Evolutionary conservation across 2,113 vertebrate genomes (phyloP).

Genomic region (Pithys albifrons): DNA sequence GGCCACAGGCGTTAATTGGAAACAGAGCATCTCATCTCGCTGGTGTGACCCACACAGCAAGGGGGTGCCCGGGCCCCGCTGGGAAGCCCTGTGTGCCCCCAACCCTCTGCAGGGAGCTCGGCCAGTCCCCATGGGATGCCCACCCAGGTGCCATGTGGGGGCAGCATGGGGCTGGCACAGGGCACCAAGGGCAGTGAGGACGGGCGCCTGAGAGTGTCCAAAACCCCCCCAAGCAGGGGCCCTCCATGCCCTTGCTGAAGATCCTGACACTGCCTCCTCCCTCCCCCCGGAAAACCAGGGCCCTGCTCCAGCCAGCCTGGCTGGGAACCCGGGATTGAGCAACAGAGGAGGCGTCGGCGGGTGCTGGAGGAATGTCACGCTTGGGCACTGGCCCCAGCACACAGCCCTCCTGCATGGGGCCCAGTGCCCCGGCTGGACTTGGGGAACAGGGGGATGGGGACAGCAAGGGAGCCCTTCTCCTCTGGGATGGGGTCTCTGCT

Average conservation of each 20-base stretch:
- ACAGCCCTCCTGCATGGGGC: not conserved
- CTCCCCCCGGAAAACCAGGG: slow-evolving; percentile 48
- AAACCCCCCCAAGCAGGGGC: slow-evolving; percentile 24
- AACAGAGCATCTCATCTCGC: slow-evolving; percentile 54
- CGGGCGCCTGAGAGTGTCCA: not conserved
- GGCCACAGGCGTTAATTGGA: slow-evolving; percentile 46
- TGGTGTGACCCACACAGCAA: not conserved
- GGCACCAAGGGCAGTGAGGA: accelerated
- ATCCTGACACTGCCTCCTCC: slow-evolving; percentile 40
- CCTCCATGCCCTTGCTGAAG: slow-evolving; percentile 4
- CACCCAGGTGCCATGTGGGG: accelerated
- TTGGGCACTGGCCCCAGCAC: not conserved
- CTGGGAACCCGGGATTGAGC: slow-evolving; percentile 59
- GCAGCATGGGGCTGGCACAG: accelerated
- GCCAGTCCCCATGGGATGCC: accelerated
- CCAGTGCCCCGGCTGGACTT: not conserved
- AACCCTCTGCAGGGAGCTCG: accelerated
- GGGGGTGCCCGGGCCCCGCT: slow-evolving; percentile 4
- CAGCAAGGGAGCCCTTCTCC: accelerated
- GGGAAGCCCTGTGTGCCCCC: accelerated
- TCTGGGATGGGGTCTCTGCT: not conserved
- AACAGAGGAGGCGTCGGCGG: slow-evolving; percentile 39
- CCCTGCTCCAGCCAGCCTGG: slow-evolving; percentile 56
- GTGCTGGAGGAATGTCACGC: slow-evolving; percentile 55
- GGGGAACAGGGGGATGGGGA: not conserved